phyloP scores from a whole-genome alignment of 2,888 invertebrate genomes.

The Clitarchus hookeri region DNA sequence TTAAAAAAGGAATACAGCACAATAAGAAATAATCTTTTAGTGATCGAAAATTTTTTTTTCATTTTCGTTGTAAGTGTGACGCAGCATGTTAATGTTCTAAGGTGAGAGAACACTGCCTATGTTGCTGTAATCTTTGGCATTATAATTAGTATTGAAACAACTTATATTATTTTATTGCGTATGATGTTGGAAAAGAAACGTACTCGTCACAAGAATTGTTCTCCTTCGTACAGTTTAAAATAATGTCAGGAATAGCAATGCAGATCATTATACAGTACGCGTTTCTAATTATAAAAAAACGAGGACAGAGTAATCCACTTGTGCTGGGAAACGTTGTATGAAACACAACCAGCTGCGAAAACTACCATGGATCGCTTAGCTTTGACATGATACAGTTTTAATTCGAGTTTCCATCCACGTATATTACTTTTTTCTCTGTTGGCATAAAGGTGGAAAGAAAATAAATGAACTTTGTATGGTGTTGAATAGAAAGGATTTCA shows the following conservation, averaged over 20 bases:
- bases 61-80: too few species aligned
- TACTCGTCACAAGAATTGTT: too few species aligned
- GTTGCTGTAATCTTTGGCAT: too few species aligned
- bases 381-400: background rate
- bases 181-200: too few species aligned
- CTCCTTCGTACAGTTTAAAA: too few species aligned
- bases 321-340: background rate
- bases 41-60: too few species aligned
- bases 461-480: slow-evolving; percentile 25
- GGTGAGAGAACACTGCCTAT: too few species aligned
- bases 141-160: too few species aligned
- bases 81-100: too few species aligned
- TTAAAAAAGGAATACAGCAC: too few species aligned
- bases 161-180: too few species aligned
- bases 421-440: slow-evolving; percentile 4
- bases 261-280: background rate
- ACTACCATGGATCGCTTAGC: background rate
- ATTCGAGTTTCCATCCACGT: slow-evolving; percentile 19
- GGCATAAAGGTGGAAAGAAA: background rate
- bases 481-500: slow-evolving; percentile 27
- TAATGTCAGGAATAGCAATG: background rate
- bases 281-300: background rate
- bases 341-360: background rate
- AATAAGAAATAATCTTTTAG: too few species aligned
- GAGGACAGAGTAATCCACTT: background rate